Evolutionary conservation across 1,140 invertebrate species (phyloP), one percentile per base, ranked within the genome.

Genomic region (Dryas iulia): DNA sequence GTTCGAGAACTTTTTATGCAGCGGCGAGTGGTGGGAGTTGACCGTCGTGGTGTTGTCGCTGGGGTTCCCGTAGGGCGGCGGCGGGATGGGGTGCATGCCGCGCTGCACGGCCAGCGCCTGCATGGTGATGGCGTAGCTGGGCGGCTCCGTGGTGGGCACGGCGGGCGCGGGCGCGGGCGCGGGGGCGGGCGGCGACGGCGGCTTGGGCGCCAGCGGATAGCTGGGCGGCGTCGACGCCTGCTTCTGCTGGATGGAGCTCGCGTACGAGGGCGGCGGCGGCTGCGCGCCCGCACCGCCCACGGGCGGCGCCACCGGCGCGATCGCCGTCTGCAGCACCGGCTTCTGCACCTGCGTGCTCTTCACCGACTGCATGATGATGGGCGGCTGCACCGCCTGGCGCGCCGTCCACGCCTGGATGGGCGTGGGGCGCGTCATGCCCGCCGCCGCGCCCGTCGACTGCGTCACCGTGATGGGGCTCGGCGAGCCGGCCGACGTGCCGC

Each of bases 331-430:
- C 33, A 98, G 89, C 0, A 98, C 94, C 0, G 98, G 98, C 87
- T 98, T 98, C 80, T 98, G 97, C 4, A 98, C 97, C 86, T 98
- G 97, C 0, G 97, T 98, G 92, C 97, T 98, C 83, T 98, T 98
- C 1, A 98, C 98, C 23, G 97, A 97, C 83, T 98, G 97, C 97
- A 98, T 98, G 30, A 98, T 98, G 64, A 98, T 97, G 0, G 97
- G 97, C 12, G 97, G 95, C 80, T 98, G 97, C 77, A 97, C 96
- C 14, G 96, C 95, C 83, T 96, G 95, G 47, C 96, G 93, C 53
- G 95, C 95, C n/a, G 95, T 94, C 94, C 95, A 96, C 54, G 95
- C 94, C 80, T 95, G 95, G 21, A 96, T 87, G 2, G 96, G 95
- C 54, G 95, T 96, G 1, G 96, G 96, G 73, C 95, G 92, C 12